Evolutionary conservation across 2,797 vertebrate species (phyloP).

Genomic region (Apogon hyalosoma): DNA sequence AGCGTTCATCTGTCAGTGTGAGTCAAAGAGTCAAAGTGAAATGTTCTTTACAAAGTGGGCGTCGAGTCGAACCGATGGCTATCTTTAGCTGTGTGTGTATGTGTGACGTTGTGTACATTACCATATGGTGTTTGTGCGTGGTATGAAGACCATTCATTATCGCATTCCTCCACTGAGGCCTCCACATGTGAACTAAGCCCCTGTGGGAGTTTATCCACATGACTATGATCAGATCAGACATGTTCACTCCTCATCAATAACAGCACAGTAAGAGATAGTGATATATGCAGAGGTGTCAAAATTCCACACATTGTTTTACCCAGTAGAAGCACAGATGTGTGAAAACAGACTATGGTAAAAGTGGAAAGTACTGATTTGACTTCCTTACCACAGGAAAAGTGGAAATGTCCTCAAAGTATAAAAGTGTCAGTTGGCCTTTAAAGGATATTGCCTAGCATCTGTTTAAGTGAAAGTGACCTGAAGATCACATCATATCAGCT

Average conservation of each 20-base stretch:
- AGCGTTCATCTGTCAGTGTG: not conserved
- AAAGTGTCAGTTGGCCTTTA: no score
- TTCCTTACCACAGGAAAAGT: no score
- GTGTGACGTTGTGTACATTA: conserved; percentile 34
- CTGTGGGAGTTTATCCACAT: not conserved
- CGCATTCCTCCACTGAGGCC: conserved; percentile 66
- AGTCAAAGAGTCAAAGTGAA: conserved; percentile 13
- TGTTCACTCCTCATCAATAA: conserved; percentile 20
- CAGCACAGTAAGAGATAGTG: not conserved
- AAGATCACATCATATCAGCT: no score
- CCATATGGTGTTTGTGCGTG: conserved; percentile 28
- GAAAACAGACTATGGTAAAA: no score
- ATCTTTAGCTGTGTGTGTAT: conserved; percentile 51
- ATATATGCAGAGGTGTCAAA: no score
- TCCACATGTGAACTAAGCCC: conserved; percentile 30
- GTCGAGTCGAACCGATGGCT: conserved; percentile 38
- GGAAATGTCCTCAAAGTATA: no score
- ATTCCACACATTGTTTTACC: no score
- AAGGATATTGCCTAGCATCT: no score
- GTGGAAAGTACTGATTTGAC: no score
- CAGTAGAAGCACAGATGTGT: no score
- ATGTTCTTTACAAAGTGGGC: conserved; percentile 29
- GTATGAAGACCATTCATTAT: conserved; percentile 68
- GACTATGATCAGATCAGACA: conserved; percentile 3
- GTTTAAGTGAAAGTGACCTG: no score